Evolutionary conservation across 2,888 invertebrate species (phyloP).

Genomic region (Metopia argyrocephala): DNA sequence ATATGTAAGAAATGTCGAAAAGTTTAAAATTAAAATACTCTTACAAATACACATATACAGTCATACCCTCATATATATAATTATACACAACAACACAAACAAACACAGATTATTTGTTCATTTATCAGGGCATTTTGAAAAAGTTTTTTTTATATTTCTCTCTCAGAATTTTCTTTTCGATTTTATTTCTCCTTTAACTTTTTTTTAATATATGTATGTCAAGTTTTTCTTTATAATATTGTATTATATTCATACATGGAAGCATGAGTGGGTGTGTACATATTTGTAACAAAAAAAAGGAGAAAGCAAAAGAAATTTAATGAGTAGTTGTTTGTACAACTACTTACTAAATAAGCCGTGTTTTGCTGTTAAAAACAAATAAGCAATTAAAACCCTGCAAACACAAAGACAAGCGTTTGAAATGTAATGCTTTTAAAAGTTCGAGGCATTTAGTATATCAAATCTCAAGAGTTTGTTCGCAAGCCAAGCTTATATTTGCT

Average conservation of each 20-base stretch:
- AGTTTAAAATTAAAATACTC: too few species aligned
- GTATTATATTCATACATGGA: not conserved
- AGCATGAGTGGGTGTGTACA: not conserved
- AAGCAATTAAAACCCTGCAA: not conserved
- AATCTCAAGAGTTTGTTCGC: too few species aligned
- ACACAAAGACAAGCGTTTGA: too few species aligned
- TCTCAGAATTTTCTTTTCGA: not conserved
- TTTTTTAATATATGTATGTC: not conserved
- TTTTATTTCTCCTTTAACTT: not conserved
- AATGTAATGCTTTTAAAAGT: too few species aligned
- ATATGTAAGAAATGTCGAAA: too few species aligned
- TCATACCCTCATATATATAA: not conserved
- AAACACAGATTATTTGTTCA: not conserved
- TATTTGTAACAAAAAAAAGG: not conserved
- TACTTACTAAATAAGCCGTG: conserved; percentile 50
- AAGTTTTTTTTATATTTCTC: not conserved
- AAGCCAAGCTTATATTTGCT: too few species aligned
- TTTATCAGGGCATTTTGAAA: conserved; percentile 13
- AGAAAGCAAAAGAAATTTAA: not conserved
- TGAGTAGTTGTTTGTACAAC: conserved; percentile 10
- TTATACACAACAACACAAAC: not conserved
- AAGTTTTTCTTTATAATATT: not conserved
- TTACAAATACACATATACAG: not conserved
- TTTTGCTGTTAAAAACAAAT: conserved; percentile 18
- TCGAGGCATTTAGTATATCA: too few species aligned